A percentile compares a stretch with the other conserved stretches of the same genome.
Evolutionary conservation across 2,113 vertebrate genomes (phyloP).

Genomic region (Megaleporinus macrocephalus): DNA sequence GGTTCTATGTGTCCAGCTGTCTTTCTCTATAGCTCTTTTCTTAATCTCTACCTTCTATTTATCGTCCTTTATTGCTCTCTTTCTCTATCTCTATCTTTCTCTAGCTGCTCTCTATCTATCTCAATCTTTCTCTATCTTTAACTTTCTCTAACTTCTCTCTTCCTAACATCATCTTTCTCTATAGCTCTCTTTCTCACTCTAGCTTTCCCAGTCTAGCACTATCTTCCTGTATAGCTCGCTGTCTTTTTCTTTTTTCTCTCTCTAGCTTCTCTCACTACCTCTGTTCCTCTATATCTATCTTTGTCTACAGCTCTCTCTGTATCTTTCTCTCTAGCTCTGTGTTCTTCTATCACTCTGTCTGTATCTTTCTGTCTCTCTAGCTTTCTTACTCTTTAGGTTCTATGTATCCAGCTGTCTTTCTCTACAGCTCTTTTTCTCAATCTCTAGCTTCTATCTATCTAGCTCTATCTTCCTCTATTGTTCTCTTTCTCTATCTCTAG

Average conservation of each 20-base stretch:
- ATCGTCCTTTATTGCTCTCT: not conserved
- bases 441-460: not conserved
- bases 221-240: not conserved
- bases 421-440: not conserved
- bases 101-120: not conserved
- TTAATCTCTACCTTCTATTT: no score
- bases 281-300: not conserved
- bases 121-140: not conserved
- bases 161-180: not conserved
- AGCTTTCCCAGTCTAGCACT: no score
- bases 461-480: not conserved
- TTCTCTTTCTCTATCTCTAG: not conserved
- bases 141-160: not conserved
- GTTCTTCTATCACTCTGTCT: no score
- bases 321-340: no score
- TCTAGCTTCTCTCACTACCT: slow-evolving; percentile 13
- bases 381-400: no score
- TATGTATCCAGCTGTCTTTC: no score
- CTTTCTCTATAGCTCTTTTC: not conserved
- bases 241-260: not conserved
- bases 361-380: no score
- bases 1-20: no score
- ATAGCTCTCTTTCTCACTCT: not conserved
- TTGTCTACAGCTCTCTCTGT: no score
- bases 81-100: not conserved